phyloP scores from a whole-genome alignment of 2,888 invertebrate species.

The Baccha elongata region DNA sequence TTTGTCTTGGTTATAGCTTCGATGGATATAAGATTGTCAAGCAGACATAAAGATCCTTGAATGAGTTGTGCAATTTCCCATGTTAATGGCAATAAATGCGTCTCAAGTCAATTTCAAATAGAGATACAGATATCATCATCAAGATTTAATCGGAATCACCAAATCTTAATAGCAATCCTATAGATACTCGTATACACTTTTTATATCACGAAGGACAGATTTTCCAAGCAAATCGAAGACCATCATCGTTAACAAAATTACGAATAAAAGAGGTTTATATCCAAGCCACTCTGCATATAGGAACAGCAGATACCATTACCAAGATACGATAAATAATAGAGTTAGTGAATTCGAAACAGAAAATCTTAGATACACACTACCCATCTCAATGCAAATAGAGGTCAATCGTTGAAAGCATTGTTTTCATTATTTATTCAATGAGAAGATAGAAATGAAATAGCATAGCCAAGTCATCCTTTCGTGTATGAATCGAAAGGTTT shows the following conservation, averaged over 20 bases:
- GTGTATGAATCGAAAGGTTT: constrained; percentile 32
- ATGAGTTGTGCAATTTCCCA: constrained; percentile 71
- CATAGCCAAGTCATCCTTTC: constrained; percentile 31
- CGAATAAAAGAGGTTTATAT: not conserved
- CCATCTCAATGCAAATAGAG: constrained; percentile 68
- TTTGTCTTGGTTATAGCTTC: constrained; percentile 60
- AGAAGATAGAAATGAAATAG: constrained; percentile 53
- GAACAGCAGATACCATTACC: constrained; percentile 40
- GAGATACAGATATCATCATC: constrained; percentile 54
- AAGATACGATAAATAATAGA: constrained; percentile 62
- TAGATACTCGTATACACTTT: constrained; percentile 16
- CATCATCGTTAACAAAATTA: constrained; percentile 7
- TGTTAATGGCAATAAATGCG: constrained; percentile 58
- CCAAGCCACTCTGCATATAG: constrained; percentile 40
- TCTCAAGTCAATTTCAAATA: constrained; percentile 46
- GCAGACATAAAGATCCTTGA: constrained; percentile 49
- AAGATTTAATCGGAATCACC: constrained; percentile 72
- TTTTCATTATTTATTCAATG: constrained; percentile 72
- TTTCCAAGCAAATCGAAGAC: constrained; percentile 53
- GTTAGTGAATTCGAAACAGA: constrained; percentile 40
- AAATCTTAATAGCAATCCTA: constrained; percentile 73
- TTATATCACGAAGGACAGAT: constrained; percentile 37
- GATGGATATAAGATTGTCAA: constrained; percentile 29
- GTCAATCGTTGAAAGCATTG: constrained; percentile 73
- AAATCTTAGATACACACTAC: constrained; percentile 15